These are phyloP conservation scores for Abrostola tripartita DNA, from an alignment of 2,888 invertebrate species.

Conservation along the genomic window DNA sequence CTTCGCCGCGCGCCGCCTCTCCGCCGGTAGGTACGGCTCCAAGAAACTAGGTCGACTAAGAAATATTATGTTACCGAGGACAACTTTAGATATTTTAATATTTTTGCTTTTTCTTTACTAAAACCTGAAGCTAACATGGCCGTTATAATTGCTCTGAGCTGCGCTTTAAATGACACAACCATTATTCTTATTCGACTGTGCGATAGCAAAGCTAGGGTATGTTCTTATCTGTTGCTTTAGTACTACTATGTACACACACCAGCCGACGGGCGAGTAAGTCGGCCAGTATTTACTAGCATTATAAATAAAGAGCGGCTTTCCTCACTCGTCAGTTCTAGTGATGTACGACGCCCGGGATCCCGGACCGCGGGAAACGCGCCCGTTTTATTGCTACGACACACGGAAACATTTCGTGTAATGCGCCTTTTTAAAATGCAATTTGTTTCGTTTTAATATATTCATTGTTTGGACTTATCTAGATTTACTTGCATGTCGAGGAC, in stretches of 20 bases:
- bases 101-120: constrained; percentile 13
- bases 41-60: constrained; percentile 20
- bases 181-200: no score
- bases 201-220: constrained; percentile 21
- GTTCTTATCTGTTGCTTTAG: constrained; percentile 39
- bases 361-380: constrained; percentile 43
- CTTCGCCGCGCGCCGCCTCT: not conserved
- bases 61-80: constrained; percentile 12
- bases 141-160: constrained; percentile 25
- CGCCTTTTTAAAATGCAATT: constrained; percentile 58
- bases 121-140: constrained; percentile 20
- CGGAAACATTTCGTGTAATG: constrained; percentile 56
- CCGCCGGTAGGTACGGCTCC: not conserved
- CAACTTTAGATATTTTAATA: not conserved
- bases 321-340: constrained; percentile 56
- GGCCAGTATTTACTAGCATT: constrained; percentile 38
- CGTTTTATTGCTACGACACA: constrained; percentile 57
- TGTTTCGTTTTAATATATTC: constrained; percentile 59
- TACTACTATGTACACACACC: constrained; percentile 30
- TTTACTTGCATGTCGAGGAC: constrained; percentile 46
- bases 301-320: constrained; percentile 53
- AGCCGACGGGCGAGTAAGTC: constrained; percentile 36
- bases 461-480: constrained; percentile 57
- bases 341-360: constrained; percentile 45
- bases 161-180: not conserved